A percentile compares a stretch with the other conserved stretches of the same genome.
phyloP scores from a whole-genome alignment of 2,888 invertebrate species.

The Lasioglossum malachurum region DNA sequence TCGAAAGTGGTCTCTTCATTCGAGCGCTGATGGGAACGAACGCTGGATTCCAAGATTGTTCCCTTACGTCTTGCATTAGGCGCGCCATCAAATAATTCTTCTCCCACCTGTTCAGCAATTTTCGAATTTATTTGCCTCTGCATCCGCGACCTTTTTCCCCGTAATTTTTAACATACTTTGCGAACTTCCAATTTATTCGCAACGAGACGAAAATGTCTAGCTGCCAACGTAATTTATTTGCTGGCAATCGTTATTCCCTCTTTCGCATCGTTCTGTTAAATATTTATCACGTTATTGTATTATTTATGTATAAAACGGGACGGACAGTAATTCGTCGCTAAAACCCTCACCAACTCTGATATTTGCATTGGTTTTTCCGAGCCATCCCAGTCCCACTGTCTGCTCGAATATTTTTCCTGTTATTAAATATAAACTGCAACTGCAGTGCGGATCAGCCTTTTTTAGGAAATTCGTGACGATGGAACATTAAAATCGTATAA shows the following conservation, averaged over 20 bases:
- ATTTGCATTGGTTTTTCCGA: neutral
- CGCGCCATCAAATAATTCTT: neutral
- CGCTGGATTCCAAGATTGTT: neutral
- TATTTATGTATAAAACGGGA: neutral
- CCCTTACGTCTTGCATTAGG: neutral
- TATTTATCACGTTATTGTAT: neutral
- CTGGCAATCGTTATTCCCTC: neutral
- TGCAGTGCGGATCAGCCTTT: neutral
- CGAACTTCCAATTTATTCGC: neutral
- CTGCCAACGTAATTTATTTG: neutral
- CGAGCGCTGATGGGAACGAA: conserved; percentile 6
- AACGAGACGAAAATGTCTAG: neutral
- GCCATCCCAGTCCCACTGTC: neutral
- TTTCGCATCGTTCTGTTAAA: neutral
- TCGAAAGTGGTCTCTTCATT: conserved; percentile 18
- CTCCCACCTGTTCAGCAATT: neutral
- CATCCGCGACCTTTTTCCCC: neutral
- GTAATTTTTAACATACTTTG: neutral
- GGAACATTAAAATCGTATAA: neutral
- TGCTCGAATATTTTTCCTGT: neutral
- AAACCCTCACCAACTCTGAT: neutral
- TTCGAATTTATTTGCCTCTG: neutral
- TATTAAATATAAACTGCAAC: neutral
- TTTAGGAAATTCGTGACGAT: neutral
- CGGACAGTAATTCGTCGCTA: neutral